Evolutionary conservation across 2,888 invertebrate species (phyloP).

Genomic region (Barypeithes pellucidus): DNA sequence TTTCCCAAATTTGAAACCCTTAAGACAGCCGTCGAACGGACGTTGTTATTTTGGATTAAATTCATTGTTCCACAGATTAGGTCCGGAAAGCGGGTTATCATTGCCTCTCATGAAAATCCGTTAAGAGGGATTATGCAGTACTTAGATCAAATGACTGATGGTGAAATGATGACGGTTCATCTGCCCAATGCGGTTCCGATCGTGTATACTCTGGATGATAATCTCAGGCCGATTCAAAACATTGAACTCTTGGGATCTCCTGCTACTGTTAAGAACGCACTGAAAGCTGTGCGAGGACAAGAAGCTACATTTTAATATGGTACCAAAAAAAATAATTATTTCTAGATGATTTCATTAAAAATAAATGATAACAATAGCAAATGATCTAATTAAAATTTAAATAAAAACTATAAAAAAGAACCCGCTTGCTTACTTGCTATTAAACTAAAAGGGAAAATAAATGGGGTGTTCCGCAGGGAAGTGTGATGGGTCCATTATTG

Average conservation of each 20-base stretch:
- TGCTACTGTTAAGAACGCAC: constrained; percentile 6
- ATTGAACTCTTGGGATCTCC: constrained; percentile 86
- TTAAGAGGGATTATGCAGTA: constrained; percentile 91
- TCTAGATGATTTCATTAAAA: too few species aligned
- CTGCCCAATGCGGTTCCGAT: constrained; percentile 88
- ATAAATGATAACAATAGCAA: too few species aligned
- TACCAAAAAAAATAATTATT: too few species aligned
- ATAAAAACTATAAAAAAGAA: too few species aligned
- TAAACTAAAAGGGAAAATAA: too few species aligned
- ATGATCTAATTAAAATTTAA: too few species aligned
- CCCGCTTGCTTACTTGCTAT: too few species aligned
- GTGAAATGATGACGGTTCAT: constrained; percentile 82
- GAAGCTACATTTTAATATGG: neutral
- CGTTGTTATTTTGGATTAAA: constrained; percentile 92
- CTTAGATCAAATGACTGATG: constrained; percentile 77
- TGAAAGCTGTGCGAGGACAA: neutral
- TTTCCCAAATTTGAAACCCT: constrained; percentile 91
- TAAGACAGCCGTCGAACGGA: constrained; percentile 87
- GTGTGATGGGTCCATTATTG: too few species aligned
- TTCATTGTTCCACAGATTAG: constrained; percentile 90
- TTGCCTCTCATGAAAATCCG: constrained; percentile 93
- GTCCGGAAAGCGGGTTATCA: constrained; percentile 85
- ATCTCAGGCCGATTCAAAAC: constrained; percentile 79
- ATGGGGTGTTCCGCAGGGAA: too few species aligned
- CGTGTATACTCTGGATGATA: constrained; percentile 82